Conservation (phyloP, 2,113 vertebrate species). For the Lepisosteus osseus region DNA sequence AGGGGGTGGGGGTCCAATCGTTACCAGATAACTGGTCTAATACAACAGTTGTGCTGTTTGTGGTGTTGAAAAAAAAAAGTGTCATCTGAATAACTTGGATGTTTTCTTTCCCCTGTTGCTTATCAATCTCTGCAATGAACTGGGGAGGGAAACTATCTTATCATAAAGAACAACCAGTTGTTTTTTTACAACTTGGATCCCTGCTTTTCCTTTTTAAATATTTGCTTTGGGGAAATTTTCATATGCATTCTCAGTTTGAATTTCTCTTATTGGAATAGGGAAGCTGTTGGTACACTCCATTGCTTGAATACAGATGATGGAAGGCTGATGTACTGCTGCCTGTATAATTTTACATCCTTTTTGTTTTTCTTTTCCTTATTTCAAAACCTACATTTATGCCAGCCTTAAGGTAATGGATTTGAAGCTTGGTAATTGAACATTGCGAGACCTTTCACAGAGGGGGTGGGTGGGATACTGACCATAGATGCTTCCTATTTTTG, state of each 20-base stretch:
- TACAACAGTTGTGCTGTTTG: constrained; percentile 19
- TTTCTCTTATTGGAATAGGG: constrained; percentile 26
- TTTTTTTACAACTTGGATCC: constrained; percentile 31
- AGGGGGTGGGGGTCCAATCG: constrained; percentile 23
- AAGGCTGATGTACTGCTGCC: constrained; percentile 25
- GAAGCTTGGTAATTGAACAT: constrained; percentile 2
- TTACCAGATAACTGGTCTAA: constrained; percentile 51
- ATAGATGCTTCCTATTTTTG: constrained; percentile 12
- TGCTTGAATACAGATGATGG: constrained; percentile 26
- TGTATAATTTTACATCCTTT: constrained; percentile 19
- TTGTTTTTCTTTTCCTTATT: constrained; percentile 19
- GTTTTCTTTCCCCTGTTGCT: constrained; percentile 4
- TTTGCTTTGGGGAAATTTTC: constrained; percentile 26
- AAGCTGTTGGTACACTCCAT: constrained; percentile 23
- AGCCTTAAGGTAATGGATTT: constrained; percentile 3
- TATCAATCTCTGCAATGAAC: constrained; percentile 18
- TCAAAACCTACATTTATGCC: constrained; percentile 15
- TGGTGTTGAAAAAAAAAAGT: neutral
- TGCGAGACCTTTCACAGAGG: neutral
- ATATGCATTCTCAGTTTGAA: constrained; percentile 44
- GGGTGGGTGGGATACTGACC: neutral
- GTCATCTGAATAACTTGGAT: constrained; percentile 5
- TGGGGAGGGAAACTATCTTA: constrained; percentile 24
- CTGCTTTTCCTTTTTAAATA: constrained; percentile 7
- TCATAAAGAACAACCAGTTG: constrained; percentile 25